Evolutionary conservation across 30 jellyfish, hydroid and myxozoan genomes (phyloP).

Genomic region (Chironex yamaguchii): DNA sequence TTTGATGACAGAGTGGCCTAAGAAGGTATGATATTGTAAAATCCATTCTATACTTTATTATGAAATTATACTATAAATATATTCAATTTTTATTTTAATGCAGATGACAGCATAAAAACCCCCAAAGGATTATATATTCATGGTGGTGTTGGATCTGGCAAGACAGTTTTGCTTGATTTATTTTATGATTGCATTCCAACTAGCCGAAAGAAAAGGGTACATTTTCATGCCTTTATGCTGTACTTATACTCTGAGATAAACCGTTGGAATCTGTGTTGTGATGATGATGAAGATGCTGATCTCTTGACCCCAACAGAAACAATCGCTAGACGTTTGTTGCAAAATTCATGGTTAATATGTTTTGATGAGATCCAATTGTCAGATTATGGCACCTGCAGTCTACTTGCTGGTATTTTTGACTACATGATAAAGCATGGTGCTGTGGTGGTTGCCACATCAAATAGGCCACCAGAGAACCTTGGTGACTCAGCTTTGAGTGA

Average conservation of each 20-base stretch:
- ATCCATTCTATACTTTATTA: no score
- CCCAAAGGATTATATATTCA: slow-evolving; percentile 78
- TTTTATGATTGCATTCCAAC: slow-evolving; percentile 78
- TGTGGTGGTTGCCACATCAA: slow-evolving; percentile 86
- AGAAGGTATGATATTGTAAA: no score
- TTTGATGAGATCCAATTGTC: slow-evolving; percentile 86
- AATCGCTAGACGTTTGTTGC: slow-evolving; percentile 72
- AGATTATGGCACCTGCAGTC: slow-evolving; percentile 75
- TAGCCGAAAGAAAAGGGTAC: slow-evolving; percentile 75
- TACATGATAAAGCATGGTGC: slow-evolving; percentile 81
- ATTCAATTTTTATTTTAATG: no score
- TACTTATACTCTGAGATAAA: slow-evolving; percentile 82
- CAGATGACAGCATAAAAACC: no score
- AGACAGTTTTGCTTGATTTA: slow-evolving; percentile 75
- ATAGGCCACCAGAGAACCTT: slow-evolving; percentile 67
- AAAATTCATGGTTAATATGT: slow-evolving; percentile 81
- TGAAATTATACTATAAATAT: no score
- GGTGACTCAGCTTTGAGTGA: slow-evolving; percentile 80
- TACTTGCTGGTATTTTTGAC: slow-evolving; percentile 70
- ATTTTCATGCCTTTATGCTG: slow-evolving; percentile 79
- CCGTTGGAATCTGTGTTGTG: slow-evolving; percentile 82
- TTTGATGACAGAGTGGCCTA: no score
- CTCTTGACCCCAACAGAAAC: slow-evolving; percentile 67
- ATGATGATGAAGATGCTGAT: slow-evolving; percentile 12
- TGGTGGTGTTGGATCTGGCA: slow-evolving; percentile 94